Conservation (phyloP, 2,113 vertebrate species). For the Psammodynastes pulverulentus region DNA sequence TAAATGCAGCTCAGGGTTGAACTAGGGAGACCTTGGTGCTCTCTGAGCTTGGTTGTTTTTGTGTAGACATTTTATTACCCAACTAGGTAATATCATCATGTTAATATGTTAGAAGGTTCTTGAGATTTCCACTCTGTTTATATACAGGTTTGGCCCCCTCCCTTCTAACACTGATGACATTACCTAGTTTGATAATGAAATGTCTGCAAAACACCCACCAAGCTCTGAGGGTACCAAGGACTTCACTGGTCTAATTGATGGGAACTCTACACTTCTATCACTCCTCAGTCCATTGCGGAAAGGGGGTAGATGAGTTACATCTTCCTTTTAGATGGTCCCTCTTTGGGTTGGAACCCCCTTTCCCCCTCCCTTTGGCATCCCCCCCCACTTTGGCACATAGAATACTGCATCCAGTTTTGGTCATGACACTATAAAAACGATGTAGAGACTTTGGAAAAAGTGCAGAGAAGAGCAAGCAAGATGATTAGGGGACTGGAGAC, state of each 20-base stretch:
- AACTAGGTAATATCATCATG: neutral
- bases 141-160: too few relatives aligned
- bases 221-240: too few relatives aligned
- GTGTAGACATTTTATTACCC: too few relatives aligned
- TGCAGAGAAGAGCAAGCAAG: too few relatives aligned
- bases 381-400: neutral
- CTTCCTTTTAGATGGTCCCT: neutral
- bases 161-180: too few relatives aligned
- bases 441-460: too few relatives aligned
- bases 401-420: too few relatives aligned
- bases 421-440: too few relatives aligned
- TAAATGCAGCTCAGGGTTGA: neutral
- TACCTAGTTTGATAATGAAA: too few relatives aligned
- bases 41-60: too few relatives aligned
- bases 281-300: neutral
- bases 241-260: neutral
- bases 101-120: neutral
- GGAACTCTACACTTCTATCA: neutral
- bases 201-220: too few relatives aligned
- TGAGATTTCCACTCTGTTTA: neutral
- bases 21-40: neutral
- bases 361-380: neutral
- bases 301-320: neutral
- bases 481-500: too few relatives aligned
- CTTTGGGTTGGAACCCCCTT: neutral